Base-by-base conservation (phyloP, 2,113 vertebrate species). In the Atherinomorus stipes region DNA sequence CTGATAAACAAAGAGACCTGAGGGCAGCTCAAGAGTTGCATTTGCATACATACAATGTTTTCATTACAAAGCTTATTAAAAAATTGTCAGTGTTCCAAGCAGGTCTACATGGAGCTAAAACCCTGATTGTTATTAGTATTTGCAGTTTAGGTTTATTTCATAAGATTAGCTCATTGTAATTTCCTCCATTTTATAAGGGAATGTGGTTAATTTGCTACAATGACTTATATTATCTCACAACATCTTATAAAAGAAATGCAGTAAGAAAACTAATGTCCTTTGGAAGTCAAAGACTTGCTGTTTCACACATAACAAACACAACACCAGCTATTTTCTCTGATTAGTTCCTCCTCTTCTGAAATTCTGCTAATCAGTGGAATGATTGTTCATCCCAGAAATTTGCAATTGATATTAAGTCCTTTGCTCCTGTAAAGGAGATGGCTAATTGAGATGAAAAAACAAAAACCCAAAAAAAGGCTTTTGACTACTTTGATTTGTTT, bases 1-100 rank as follows among this genome's bases (percentile, higher is more conserved):
- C 58, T 52, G 80, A 79, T 71, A 11, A 66, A 73, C 64, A 78
- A 80, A 83, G 68, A 56, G 22, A 68, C 64, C 40, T 67, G 31
- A 53, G 67, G 8, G 56, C 26, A 62, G 45, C 44, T 28, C 1
- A 1, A 64, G 64, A 74, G 72, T 23, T n/a, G 18, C 18, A 54
- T 81, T 81, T 76, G 60, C 71, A 78, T 82, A 47, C 21, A 34
- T 40, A 64, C 49, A 81, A 64, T 60, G 42, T 60, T 64, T 45
- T 64, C 31, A 6, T 51, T 37, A 49, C 49, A 44, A 40, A 21
- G 53, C 38, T 70, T 15, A 42, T 42, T 42, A 42, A 16, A 42
- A 42, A 42, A 15, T 42, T 42, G 40, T 42, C 40, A 42, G 40
- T 42, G 40, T 42, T 42, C 40, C 40, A 42, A 42, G 12, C 15